A percentile compares a stretch with the other conserved stretches of the same genome.
phyloP scores from a whole-genome alignment of 2,113 vertebrate species.

The Herpetotheres cachinnans region DNA sequence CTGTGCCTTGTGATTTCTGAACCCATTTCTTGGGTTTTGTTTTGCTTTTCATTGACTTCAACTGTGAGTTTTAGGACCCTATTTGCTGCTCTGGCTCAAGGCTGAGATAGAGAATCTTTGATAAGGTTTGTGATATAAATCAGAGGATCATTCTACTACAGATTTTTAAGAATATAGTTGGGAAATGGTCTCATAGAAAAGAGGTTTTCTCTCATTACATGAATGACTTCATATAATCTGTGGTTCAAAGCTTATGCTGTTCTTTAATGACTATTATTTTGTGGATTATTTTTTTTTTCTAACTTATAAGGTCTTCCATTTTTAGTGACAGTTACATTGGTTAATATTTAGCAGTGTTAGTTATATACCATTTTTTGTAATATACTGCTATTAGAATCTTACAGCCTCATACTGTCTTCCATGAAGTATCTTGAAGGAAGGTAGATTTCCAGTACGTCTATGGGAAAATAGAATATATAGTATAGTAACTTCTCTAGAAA shows the following conservation, averaged over 20 bases:
- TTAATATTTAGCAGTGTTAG: neutral
- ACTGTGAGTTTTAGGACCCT: neutral
- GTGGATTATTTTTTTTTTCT: neutral
- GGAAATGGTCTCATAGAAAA: neutral
- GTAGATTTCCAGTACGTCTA: neutral
- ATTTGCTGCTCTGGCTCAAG: neutral
- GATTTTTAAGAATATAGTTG: neutral
- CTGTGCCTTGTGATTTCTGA: neutral
- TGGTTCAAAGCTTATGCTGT: neutral
- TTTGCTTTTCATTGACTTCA: neutral
- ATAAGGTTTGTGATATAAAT: neutral
- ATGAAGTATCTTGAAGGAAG: neutral
- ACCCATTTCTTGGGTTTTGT: neutral
- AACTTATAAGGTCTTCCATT: neutral
- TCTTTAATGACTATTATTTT: neutral
- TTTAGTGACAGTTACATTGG: neutral
- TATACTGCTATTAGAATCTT: neutral
- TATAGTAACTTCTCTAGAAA: neutral
- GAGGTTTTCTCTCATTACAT: neutral
- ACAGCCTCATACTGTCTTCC: neutral
- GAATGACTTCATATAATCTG: neutral
- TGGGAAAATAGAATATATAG: neutral
- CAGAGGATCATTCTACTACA: fast-evolving
- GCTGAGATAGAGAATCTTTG: neutral
- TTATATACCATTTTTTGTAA: neutral